Evolutionary conservation across 92 coral and sea anemone species (phyloP), one percentile per base, ranked within the genome.

Genomic region (Phenganax subtilis): DNA sequence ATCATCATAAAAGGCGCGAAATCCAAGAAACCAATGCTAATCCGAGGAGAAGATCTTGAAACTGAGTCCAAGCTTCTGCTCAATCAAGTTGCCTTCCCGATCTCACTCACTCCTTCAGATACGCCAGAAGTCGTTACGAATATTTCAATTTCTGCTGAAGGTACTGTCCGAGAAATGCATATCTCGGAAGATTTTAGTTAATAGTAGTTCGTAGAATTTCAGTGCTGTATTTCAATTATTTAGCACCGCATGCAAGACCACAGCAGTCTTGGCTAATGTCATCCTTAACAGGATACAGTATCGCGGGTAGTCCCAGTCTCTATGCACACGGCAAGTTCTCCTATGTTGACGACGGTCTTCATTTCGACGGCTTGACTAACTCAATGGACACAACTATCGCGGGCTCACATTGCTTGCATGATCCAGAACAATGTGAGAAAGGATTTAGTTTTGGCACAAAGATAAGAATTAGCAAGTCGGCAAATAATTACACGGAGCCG

Each of bases 261-360:
- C 85, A 87, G 30, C 98, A 94, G 79, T 94, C 98, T 4, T 94
- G 98, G 98, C 91, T 97, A 17, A 88, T 92, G 92, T 27, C 86
- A 66, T 75, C 90, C 0, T 80, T 75, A 31, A 83, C 85, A 8
- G 89, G 87, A 84, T 85, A 88, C 55, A 86, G 84, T 9, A 79
- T 92, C 70, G 73, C 86, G 58, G 97, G 90, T 51, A 92, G 86
- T 71, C 98, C 98, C 6, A 87, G 87, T 65, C 83, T 94, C 31
- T 88, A 75, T 16, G 87, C 89, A 3, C 97, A 91, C 53, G 98
- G 98, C 3, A 90, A 88, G 54, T 71, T 61, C 37, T 72, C 9
- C 47, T 60, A 44, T 11, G 85, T 16, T 53, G 87, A 85, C 47
- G 91, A 86, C n/a, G 97, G 97, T 55, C 44, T 94, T 61, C 71